Evolutionary conservation across 2,888 invertebrate species (phyloP), one percentile per base, ranked within the genome.

Genomic region (Mamestra brassicae): DNA sequence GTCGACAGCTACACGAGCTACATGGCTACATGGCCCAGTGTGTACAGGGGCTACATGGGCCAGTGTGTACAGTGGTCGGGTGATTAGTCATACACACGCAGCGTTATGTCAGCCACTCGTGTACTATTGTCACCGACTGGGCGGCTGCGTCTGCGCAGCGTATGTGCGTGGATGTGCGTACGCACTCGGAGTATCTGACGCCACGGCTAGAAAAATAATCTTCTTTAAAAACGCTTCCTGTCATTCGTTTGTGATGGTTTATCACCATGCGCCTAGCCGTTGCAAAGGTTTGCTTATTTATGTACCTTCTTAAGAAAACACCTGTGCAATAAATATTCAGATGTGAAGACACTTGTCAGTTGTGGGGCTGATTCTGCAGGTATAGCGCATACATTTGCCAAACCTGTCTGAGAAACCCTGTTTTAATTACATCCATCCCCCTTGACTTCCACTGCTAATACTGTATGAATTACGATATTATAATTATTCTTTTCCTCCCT

Each of bases 1-100:
- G 45, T 69, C 55, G 69, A 57, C 52, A 57, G 74, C n/a, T n/a
- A 52, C 52, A 52, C 52, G 52, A 7, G 17, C 52, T 52, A 11
- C 45, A 45, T 45, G 45, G 45, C 45, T 10, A 60, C 71, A 58
- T 47, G 58, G 61, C 3, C 64, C 71, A 75, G 47, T 52, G 45
- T 26, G 65, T 61, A 69, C 52, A 38, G 47, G 26, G 26, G 73
- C 17, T 26, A 68, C 72, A 60, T 42, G 52, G 61, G 8, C 71
- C 71, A 76, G 50, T 52, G 52, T 26, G 65, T 61, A 63, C 66
- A 47, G 62, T 69, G 71, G 52, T 75, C 74, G 62, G 74, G 47
- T 84, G 76, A 87, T 86, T 87, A 87, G 86, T 86, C 84, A 87
- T 80, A 87, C 84, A 79, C 83, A 87, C 85, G 76, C 84, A 78